Evolutionary conservation across 2,888 invertebrate species (phyloP).

Genomic region (Vandiemenella viatica): DNA sequence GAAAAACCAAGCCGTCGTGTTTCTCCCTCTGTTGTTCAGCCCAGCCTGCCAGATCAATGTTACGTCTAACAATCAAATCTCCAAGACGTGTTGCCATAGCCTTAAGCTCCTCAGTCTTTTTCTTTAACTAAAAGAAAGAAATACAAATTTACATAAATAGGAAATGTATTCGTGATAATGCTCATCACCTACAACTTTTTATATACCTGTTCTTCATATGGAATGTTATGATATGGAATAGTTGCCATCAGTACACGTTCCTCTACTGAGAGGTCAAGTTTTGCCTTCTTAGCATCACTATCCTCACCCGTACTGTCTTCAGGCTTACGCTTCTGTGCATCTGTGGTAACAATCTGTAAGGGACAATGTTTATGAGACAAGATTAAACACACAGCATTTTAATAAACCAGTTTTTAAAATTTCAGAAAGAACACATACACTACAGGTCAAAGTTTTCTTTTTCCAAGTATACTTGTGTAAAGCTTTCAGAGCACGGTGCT

Average conservation of each 20-base stretch:
- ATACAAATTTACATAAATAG: no score
- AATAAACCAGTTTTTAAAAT: not conserved
- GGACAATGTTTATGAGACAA: not conserved
- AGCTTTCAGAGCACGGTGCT: constrained; percentile 27
- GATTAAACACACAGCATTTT: not conserved
- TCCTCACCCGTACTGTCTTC: constrained; percentile 14
- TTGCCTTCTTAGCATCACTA: constrained; percentile 19
- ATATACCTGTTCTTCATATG: constrained; percentile 27
- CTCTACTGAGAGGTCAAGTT: constrained; percentile 21
- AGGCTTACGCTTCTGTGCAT: constrained; percentile 17
- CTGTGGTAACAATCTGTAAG: constrained; percentile 19
- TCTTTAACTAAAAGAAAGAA: constrained; percentile 18
- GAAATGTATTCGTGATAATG: no score
- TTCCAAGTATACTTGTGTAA: constrained; percentile 24
- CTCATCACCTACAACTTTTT: no score
- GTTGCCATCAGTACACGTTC: constrained; percentile 24
- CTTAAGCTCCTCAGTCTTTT: constrained; percentile 21
- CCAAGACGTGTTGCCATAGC: constrained; percentile 16
- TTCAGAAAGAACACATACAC: constrained; percentile 22
- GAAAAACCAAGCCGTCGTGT: constrained; percentile 18
- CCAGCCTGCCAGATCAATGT: constrained; percentile 17
- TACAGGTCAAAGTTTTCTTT: constrained; percentile 22
- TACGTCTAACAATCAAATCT: constrained; percentile 20
- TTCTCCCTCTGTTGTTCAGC: constrained; percentile 18
- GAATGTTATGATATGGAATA: constrained; percentile 24